phyloP scores from a whole-genome alignment of 2,797 vertebrate species.

The Alexandromys oeconomus region DNA sequence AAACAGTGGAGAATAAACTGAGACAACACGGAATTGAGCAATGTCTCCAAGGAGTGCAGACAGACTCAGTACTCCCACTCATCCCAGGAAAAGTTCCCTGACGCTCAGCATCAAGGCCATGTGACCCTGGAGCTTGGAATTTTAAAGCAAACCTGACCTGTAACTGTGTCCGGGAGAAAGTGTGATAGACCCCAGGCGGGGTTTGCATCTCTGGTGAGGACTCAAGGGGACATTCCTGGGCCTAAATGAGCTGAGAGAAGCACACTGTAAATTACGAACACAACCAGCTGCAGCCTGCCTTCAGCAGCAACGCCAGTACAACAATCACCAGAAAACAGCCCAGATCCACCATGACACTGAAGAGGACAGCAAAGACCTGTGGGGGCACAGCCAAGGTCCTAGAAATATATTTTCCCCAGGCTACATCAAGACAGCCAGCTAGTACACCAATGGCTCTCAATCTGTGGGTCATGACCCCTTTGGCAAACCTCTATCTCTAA shows the following conservation, averaged over 20 bases:
- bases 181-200: background rate
- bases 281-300: background rate
- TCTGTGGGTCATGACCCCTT: background rate
- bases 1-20: background rate
- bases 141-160: background rate
- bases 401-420: background rate
- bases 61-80: background rate
- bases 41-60: background rate
- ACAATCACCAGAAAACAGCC: background rate
- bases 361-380: background rate
- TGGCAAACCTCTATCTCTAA: background rate
- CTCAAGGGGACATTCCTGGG: slow-evolving; percentile 50
- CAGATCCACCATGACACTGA: background rate
- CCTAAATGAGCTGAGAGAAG: slow-evolving; percentile 21
- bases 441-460: background rate
- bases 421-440: background rate
- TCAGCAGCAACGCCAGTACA: background rate
- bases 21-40: background rate
- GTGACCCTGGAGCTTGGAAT: background rate
- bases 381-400: background rate
- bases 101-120: background rate
- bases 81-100: background rate
- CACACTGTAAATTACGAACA: slow-evolving; percentile 9
- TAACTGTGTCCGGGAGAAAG: background rate
- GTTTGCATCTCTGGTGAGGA: background rate